These are phyloP conservation scores for Hippocampus kuda DNA, from an alignment of 2,797 vertebrate species.

Conservation along the genomic window DNA sequence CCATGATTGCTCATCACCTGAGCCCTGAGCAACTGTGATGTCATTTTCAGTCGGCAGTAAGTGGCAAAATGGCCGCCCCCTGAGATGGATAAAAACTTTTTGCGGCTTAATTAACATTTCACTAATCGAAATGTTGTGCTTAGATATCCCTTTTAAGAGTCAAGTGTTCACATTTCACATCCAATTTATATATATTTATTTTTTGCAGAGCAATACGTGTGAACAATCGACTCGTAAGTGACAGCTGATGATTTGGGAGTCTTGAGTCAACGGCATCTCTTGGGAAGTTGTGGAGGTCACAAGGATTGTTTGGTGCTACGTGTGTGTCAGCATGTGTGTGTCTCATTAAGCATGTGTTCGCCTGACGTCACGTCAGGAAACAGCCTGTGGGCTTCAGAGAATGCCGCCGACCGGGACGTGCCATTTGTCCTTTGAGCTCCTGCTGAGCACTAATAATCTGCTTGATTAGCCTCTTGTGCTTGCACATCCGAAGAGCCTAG, in stretches of 20 bases:
- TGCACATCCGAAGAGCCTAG: neutral
- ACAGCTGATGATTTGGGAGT: neutral
- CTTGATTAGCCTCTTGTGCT: neutral
- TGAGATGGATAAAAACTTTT: too few relatives aligned
- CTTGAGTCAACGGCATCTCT: neutral
- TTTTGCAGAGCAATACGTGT: neutral
- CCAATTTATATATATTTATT: too few relatives aligned
- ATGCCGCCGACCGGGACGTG: neutral
- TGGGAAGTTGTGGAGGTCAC: neutral
- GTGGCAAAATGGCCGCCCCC: too few relatives aligned
- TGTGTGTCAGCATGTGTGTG: constrained; percentile 2
- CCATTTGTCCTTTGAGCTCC: neutral
- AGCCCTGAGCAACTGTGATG: too few relatives aligned
- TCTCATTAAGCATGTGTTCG: neutral
- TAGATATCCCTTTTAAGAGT: too few relatives aligned
- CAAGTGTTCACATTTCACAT: too few relatives aligned
- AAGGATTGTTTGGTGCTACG: neutral
- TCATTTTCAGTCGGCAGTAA: too few relatives aligned
- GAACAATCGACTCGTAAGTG: neutral
- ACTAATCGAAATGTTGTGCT: too few relatives aligned
- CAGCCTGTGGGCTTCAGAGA: neutral
- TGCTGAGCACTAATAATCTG: neutral
- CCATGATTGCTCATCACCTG: too few relatives aligned
- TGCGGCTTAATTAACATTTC: too few relatives aligned
- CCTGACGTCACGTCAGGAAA: constrained; percentile 5